These are phyloP conservation scores for Grallaria varia DNA, from an alignment of 2,113 vertebrate genomes.

Conservation along the genomic window DNA sequence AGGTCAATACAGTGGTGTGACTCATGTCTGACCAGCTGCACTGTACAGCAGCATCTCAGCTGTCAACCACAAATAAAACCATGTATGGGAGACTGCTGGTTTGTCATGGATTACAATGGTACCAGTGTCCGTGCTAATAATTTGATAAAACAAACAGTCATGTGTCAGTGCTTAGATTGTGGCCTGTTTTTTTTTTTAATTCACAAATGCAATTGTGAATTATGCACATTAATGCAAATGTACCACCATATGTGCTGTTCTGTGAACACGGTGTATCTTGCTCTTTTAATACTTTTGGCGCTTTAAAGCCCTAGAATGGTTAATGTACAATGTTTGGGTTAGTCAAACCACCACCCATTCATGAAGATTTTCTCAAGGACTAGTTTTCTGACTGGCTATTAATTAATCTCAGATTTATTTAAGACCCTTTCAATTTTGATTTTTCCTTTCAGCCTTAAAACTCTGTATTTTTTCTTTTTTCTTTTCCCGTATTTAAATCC, in stretches of 20 bases:
- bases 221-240: no score
- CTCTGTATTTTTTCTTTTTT: not conserved
- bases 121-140: not conserved
- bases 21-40: not conserved
- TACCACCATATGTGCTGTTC: not conserved
- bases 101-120: not conserved
- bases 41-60: not conserved
- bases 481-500: not conserved
- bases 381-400: not conserved
- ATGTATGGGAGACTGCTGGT: not conserved
- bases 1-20: not conserved
- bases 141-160: not conserved
- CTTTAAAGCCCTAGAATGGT: fast-evolving
- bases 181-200: not conserved
- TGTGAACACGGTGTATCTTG: not conserved
- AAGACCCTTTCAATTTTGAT: not conserved
- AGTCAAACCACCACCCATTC: not conserved
- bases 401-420: not conserved
- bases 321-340: not conserved
- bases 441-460: fast-evolving
- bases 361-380: not conserved
- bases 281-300: not conserved
- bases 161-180: not conserved
- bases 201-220: not conserved
- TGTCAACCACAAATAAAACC: not conserved